phyloP scores from a whole-genome alignment of 2,888 invertebrate genomes.

The Clivina fossor region DNA sequence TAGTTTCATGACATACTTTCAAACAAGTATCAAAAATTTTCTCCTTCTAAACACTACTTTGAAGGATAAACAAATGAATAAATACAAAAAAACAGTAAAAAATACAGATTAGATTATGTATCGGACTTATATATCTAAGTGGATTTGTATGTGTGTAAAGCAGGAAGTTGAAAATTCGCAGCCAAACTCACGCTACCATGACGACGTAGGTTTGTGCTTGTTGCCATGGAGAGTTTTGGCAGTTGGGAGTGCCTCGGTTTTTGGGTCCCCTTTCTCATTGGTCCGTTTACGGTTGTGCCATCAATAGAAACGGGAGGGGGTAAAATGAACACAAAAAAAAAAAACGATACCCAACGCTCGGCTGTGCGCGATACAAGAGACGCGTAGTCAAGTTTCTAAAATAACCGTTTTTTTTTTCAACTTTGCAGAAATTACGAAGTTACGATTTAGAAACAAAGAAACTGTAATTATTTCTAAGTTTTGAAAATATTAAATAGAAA shows the following conservation, averaged over 20 bases:
- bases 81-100: neutral
- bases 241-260: constrained; percentile 29
- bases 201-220: constrained; percentile 29
- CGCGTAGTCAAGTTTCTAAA: constrained; percentile 27
- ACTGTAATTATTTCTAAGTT: neutral
- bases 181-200: constrained; percentile 20
- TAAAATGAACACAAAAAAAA: too few relatives aligned
- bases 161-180: constrained; percentile 31
- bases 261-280: constrained; percentile 27
- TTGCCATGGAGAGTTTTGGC: constrained; percentile 34
- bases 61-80: neutral
- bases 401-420: constrained; percentile 27
- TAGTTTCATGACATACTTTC: neutral
- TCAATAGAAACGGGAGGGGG: too few relatives aligned
- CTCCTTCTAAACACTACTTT: neutral
- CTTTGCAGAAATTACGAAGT: constrained; percentile 22
- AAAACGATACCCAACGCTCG: too few relatives aligned
- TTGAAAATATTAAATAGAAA: neutral
- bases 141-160: constrained; percentile 8
- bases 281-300: too few relatives aligned
- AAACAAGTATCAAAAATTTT: too few relatives aligned
- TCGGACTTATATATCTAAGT: neutral
- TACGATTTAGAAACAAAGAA: constrained; percentile 2
- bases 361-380: too few relatives aligned
- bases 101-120: neutral